Evolutionary conservation across 2,113 vertebrate genomes (phyloP).

Genomic region (Meles meles): DNA sequence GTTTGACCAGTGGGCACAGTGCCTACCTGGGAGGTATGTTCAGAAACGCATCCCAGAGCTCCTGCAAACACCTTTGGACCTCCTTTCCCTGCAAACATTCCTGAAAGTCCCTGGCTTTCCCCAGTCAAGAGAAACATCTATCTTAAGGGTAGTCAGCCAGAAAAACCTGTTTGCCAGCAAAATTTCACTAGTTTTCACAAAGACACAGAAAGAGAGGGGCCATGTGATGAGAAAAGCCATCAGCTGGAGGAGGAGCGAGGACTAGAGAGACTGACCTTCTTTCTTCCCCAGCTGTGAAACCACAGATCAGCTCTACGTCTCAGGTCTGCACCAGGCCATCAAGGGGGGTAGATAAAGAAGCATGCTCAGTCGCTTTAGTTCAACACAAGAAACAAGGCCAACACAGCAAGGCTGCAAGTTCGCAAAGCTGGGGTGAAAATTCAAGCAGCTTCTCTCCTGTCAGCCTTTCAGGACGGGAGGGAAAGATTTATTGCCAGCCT

Average conservation of each 20-base stretch:
- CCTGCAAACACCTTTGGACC: background rate
- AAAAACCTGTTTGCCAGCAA: constrained; percentile 69
- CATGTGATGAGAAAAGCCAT: background rate
- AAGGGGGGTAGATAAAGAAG: background rate
- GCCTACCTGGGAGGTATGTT: background rate
- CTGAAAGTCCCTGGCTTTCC: constrained; percentile 27
- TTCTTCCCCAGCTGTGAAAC: accelerated
- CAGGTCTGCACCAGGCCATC: accelerated
- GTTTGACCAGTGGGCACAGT: background rate
- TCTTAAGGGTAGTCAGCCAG: constrained; percentile 55
- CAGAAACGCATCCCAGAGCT: background rate
- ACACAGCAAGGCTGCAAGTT: background rate
- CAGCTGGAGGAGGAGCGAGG: background rate
- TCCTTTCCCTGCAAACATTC: constrained; percentile 39
- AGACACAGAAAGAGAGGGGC: background rate
- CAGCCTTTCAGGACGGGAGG: constrained; percentile 14
- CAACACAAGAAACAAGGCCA: background rate
- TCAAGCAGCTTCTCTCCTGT: background rate
- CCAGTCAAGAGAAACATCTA: constrained; percentile 43
- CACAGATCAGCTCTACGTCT: accelerated
- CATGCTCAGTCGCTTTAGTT: background rate
- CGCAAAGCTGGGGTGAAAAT: background rate
- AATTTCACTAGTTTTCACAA: constrained; percentile 8
- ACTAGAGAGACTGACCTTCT: background rate
- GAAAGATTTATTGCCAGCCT: background rate